Evolutionary conservation across 2,113 vertebrate species (phyloP).

Genomic region (mouse (Mus musculus)): DNA sequence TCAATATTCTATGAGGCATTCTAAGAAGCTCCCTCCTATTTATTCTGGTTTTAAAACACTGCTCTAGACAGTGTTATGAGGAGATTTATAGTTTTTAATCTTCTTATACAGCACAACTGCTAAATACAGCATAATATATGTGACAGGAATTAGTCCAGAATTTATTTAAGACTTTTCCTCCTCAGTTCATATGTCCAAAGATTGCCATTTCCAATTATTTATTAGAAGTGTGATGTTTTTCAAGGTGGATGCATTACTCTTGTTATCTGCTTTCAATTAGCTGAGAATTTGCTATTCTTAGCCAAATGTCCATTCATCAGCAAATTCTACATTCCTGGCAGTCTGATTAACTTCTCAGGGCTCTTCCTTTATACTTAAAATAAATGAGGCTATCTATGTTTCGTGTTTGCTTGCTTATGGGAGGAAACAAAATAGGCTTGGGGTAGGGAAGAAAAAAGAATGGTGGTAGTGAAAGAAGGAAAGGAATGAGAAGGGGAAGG

Average conservation of each 20-base stretch:
- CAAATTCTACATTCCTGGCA: constrained; percentile 89
- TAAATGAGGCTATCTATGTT: constrained; percentile 84
- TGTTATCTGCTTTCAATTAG: constrained; percentile 91
- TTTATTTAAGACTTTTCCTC: constrained; percentile 84
- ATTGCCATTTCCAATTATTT: constrained; percentile 87
- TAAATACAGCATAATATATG: constrained; percentile 85
- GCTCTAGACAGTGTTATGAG: constrained; percentile 67
- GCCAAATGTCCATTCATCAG: constrained; percentile 90
- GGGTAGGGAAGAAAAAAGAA: constrained; percentile 10
- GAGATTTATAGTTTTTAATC: constrained; percentile 86
- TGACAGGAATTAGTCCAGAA: constrained; percentile 84
- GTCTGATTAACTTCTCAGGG: constrained; percentile 87
- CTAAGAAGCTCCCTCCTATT: constrained; percentile 61
- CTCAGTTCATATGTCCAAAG: constrained; percentile 85
- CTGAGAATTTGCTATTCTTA: constrained; percentile 88
- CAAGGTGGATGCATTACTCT: constrained; percentile 88
- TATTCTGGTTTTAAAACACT: constrained; percentile 77
- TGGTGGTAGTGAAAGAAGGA: background rate
- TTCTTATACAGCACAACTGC: constrained; percentile 81
- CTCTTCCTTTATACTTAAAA: constrained; percentile 87
- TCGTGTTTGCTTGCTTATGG: constrained; percentile 83
- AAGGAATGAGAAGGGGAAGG: background rate
- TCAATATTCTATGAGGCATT: constrained; percentile 53
- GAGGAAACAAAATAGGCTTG: constrained; percentile 75
- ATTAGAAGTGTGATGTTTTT: constrained; percentile 89